Evolutionary conservation across 1,140 invertebrate species (phyloP).

Genomic region (Calephelis virginiensis): DNA sequence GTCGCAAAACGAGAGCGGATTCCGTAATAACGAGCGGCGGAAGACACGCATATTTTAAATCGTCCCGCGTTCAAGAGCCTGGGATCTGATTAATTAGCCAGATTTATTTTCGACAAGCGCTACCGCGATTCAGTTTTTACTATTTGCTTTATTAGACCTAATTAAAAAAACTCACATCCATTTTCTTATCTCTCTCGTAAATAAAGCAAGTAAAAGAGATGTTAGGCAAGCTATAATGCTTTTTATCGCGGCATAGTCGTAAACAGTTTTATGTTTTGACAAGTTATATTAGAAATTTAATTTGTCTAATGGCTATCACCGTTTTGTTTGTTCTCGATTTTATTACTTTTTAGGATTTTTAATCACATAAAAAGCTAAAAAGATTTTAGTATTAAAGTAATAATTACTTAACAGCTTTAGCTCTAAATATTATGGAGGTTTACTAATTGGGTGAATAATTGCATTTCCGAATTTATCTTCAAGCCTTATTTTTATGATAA

Average conservation of each 20-base stretch:
- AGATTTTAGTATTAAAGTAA: too few relatives aligned
- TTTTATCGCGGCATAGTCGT: neutral
- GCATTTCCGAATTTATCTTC: too few relatives aligned
- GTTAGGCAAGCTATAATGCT: neutral
- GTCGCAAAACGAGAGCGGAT: slow-evolving; percentile 52
- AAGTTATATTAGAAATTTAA: too few relatives aligned
- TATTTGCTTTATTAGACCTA: slow-evolving; percentile 18
- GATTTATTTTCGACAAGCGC: slow-evolving; percentile 41
- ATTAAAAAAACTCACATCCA: slow-evolving; percentile 10
- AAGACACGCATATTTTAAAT: slow-evolving; percentile 43
- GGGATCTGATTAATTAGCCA: slow-evolving; percentile 46
- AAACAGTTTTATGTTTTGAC: slow-evolving; percentile 5
- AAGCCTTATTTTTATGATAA: too few relatives aligned
- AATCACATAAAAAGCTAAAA: too few relatives aligned
- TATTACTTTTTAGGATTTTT: too few relatives aligned
- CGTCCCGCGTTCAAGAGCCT: slow-evolving; percentile 14
- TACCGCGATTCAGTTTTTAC: slow-evolving; percentile 28
- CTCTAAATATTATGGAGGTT: too few relatives aligned
- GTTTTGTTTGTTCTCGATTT: too few relatives aligned
- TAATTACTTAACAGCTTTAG: too few relatives aligned
- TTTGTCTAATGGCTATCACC: too few relatives aligned
- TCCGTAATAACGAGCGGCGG: slow-evolving; percentile 56
- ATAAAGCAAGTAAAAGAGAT: slow-evolving; percentile 2
- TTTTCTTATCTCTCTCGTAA: slow-evolving; percentile 5
- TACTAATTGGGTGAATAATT: too few relatives aligned